Percentiles rank a stretch among this genome's conserved stretches.
Evolutionary conservation across 2,113 vertebrate genomes (phyloP).

Genomic region (Oriolus oriolus): DNA sequence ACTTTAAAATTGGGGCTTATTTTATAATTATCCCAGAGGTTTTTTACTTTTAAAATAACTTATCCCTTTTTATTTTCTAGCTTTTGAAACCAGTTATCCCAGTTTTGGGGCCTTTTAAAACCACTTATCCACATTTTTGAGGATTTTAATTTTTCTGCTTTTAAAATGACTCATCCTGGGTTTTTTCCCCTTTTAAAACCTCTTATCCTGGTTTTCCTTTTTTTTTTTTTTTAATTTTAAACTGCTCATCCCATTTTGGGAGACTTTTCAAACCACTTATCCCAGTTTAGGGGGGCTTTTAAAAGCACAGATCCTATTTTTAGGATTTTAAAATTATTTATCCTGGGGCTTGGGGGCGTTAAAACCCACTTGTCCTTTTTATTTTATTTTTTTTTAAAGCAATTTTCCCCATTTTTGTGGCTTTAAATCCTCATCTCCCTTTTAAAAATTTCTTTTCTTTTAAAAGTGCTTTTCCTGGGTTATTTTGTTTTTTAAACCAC

Average conservation of each 20-base stretch:
- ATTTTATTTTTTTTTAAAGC: not conserved
- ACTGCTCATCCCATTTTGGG: not conserved
- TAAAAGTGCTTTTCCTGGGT: not conserved
- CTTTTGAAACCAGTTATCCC: not conserved
- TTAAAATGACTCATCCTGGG: not conserved
- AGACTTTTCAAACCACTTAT: too few relatives aligned
- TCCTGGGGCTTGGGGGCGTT: not conserved
- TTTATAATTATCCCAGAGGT: not conserved
- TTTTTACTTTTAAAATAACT: not conserved
- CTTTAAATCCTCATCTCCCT: not conserved
- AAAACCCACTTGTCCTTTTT: not conserved
- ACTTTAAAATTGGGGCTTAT: not conserved
- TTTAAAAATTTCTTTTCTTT: not conserved
- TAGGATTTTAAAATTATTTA: not conserved
- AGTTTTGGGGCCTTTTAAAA: not conserved
- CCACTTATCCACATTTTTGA: not conserved
- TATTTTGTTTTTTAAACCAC: too few relatives aligned
- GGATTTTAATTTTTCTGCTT: not conserved
- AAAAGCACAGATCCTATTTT: not conserved
- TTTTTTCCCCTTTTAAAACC: not conserved
- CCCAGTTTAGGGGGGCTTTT: too few relatives aligned
- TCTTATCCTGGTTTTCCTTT: too few relatives aligned
- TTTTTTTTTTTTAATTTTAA: too few relatives aligned
- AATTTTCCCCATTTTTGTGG: not conserved
- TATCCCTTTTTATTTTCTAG: too few relatives aligned